Conservation (phyloP, 2,797 vertebrate species). For the Percopsis omiscomaycus region DNA sequence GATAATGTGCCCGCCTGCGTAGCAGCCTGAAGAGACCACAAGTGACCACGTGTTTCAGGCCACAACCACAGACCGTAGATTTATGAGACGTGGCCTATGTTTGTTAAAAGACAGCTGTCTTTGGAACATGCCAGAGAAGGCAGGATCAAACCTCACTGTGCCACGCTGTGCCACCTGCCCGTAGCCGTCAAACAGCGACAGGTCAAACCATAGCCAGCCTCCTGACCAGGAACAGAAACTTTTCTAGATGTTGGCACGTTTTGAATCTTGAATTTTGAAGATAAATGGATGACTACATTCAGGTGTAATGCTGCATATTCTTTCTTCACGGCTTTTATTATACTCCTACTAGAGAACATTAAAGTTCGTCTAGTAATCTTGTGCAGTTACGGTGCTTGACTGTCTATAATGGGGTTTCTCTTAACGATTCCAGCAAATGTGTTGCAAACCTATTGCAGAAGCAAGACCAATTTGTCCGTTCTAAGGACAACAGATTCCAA, state of each 20-base stretch:
- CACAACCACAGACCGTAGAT: slow-evolving; percentile 50
- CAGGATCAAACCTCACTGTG: slow-evolving; percentile 38
- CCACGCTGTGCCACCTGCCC: slow-evolving; percentile 59
- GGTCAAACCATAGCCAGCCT: slow-evolving; percentile 33
- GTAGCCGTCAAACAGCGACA: slow-evolving; percentile 53
- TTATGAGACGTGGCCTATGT: slow-evolving; percentile 47
- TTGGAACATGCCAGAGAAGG: slow-evolving; percentile 43
- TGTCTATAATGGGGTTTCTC: slow-evolving; percentile 19
- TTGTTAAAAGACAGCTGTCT: slow-evolving; percentile 48
- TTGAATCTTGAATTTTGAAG: neutral
- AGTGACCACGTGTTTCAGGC: slow-evolving; percentile 48
- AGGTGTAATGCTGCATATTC: slow-evolving; percentile 8
- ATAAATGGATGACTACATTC: slow-evolving; percentile 39
- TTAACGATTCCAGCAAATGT: slow-evolving; percentile 53
- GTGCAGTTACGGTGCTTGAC: slow-evolving; percentile 31
- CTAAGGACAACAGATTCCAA: slow-evolving; percentile 44
- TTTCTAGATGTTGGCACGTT: slow-evolving; percentile 13
- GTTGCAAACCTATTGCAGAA: slow-evolving; percentile 39
- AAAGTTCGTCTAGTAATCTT: slow-evolving; percentile 45
- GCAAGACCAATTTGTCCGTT: slow-evolving; percentile 42
- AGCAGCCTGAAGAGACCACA: slow-evolving; percentile 31
- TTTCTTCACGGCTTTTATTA: neutral
- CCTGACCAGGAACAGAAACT: slow-evolving; percentile 31
- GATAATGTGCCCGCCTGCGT: slow-evolving; percentile 41
- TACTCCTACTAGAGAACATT: slow-evolving; percentile 36